A percentile compares a stretch with the other conserved stretches of the same genome.
Conservation (phyloP, 64 coral and sea anemone genomes). For the Acropora tenuis region DNA sequence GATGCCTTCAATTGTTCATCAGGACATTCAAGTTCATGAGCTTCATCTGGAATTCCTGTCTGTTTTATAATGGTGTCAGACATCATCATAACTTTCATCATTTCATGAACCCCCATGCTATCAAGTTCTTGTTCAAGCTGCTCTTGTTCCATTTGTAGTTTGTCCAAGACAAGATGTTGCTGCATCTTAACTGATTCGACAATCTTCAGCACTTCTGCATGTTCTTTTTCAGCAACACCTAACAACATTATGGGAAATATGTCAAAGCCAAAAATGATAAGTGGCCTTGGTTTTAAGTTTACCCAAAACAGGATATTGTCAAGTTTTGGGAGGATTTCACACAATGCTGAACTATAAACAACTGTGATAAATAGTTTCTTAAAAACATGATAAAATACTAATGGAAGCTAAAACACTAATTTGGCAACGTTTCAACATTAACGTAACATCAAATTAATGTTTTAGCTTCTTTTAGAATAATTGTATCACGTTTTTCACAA, state of each 20-base stretch:
- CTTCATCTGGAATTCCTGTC: constrained; percentile 87
- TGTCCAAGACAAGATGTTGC: constrained; percentile 69
- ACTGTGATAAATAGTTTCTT: too few relatives aligned
- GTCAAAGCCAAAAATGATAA: too few relatives aligned
- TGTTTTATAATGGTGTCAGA: constrained; percentile 47
- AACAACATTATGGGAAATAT: not conserved
- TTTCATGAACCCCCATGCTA: constrained; percentile 45
- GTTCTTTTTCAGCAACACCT: constrained; percentile 83
- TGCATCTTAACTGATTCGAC: constrained; percentile 80
- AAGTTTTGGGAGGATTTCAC: too few relatives aligned
- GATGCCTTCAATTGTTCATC: constrained; percentile 66
- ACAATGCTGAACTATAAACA: too few relatives aligned
- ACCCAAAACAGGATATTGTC: too few relatives aligned
- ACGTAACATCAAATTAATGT: too few relatives aligned
- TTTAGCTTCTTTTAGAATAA: too few relatives aligned
- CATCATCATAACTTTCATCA: constrained; percentile 21
- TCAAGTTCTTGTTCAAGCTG: constrained; percentile 88
- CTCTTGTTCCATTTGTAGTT: constrained; percentile 70
- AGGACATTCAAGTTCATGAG: constrained; percentile 76
- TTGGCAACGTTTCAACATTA: not conserved
- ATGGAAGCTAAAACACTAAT: too few relatives aligned
- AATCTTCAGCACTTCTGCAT: constrained; percentile 77
- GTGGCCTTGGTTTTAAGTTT: too few relatives aligned
- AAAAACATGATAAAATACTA: too few relatives aligned
- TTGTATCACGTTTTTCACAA: too few relatives aligned